Conservation (phyloP, 2,797 vertebrate genomes). For the Acanthurus lineatus region DNA sequence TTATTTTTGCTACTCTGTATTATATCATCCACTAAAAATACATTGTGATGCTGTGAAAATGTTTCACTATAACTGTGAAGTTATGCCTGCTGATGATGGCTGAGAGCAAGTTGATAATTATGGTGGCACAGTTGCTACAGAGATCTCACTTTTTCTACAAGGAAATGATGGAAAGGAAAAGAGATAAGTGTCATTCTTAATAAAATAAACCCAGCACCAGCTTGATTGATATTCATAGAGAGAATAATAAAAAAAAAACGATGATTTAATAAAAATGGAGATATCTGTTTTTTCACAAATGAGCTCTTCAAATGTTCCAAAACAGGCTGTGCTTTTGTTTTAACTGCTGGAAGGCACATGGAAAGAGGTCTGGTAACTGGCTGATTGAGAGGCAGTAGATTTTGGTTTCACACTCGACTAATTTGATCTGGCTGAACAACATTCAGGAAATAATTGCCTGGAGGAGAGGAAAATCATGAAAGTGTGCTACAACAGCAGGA, state of each 20-base stretch:
- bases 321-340: constrained; percentile 24
- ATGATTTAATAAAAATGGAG: too few relatives aligned
- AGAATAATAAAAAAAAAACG: too few relatives aligned
- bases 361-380: constrained; percentile 14
- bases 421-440: constrained; percentile 40
- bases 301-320: constrained; percentile 8
- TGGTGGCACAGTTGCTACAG: constrained; percentile 9
- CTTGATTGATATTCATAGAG: too few relatives aligned
- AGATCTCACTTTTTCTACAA: constrained; percentile 22
- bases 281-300: too few relatives aligned
- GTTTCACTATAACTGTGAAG: constrained; percentile 32
- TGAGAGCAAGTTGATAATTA: constrained; percentile 43
- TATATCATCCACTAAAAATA: constrained; percentile 28
- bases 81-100: constrained; percentile 27
- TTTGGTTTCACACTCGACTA: constrained; percentile 31
- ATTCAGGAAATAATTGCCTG: constrained; percentile 26
- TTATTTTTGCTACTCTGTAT: constrained; percentile 1
- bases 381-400: constrained; percentile 34
- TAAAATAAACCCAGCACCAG: too few relatives aligned
- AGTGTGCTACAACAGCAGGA: not conserved
- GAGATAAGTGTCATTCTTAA: too few relatives aligned
- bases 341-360: constrained; percentile 22
- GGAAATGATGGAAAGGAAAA: too few relatives aligned
- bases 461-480: constrained; percentile 1
- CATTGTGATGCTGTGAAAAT: constrained; percentile 23